Percentiles rank a stretch among this genome's conserved stretches.
phyloP scores from a whole-genome alignment of 1,140 invertebrate genomes.

The Drosophila insularis region DNA sequence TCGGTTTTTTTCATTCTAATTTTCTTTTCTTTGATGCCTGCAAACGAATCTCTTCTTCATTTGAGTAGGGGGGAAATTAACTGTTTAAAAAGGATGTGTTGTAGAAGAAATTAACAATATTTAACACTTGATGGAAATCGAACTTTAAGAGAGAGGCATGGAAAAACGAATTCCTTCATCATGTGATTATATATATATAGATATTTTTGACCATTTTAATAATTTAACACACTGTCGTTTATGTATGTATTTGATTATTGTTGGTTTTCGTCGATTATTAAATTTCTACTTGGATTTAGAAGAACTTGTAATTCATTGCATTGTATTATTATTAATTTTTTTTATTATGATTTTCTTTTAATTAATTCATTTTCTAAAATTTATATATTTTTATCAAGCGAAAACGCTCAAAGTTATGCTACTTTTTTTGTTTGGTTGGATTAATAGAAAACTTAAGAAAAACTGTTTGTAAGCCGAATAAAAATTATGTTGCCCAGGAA shows the following conservation, averaged over 20 bases:
- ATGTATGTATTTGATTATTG: conserved; percentile 48
- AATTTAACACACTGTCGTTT: conserved; percentile 64
- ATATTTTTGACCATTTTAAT: conserved; percentile 18
- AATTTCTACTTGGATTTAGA: conserved; percentile 46
- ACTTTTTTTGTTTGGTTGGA: conserved; percentile 44
- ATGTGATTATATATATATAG: conserved; percentile 17
- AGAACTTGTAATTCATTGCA: conserved; percentile 58
- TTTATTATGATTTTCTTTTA: conserved; percentile 31
- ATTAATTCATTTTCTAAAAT: conserved; percentile 46
- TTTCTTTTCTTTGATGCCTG: neutral
- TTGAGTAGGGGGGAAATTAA: neutral
- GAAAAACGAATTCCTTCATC: conserved; percentile 12
- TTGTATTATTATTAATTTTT: conserved; percentile 27
- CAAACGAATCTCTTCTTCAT: conserved; percentile 22
- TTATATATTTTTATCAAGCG: conserved; percentile 51
- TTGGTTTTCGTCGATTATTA: conserved; percentile 50
- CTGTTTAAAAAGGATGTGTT: conserved; percentile 28
- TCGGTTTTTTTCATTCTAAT: neutral
- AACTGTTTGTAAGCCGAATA: conserved; percentile 77
- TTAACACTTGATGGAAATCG: conserved; percentile 18
- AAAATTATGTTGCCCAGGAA: conserved; percentile 81
- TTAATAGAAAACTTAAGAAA: conserved; percentile 73
- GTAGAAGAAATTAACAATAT: conserved; percentile 39
- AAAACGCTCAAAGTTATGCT: conserved; percentile 65
- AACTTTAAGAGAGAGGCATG: conserved; percentile 8